phyloP scores from a whole-genome alignment of 1,140 invertebrate species.

The Diabrotica virgifera region DNA sequence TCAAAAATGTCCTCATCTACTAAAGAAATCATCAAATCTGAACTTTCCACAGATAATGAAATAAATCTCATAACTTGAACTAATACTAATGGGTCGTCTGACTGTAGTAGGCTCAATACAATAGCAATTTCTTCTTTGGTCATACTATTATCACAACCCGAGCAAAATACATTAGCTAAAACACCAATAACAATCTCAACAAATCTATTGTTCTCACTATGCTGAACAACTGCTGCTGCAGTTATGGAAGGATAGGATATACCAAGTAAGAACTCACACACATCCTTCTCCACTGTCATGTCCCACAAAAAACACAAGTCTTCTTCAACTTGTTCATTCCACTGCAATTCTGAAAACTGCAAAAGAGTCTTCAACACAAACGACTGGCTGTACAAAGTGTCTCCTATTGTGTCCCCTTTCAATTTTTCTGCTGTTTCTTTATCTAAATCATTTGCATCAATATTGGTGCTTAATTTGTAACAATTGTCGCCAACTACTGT shows the following conservation, averaged over 20 bases:
- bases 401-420: constrained; percentile 69
- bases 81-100: constrained; percentile 61
- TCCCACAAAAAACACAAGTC: constrained; percentile 75
- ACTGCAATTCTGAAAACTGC: constrained; percentile 52
- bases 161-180: constrained; percentile 68
- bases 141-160: constrained; percentile 45
- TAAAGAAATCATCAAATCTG: constrained; percentile 47
- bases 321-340: constrained; percentile 58
- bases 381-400: constrained; percentile 70
- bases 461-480: constrained; percentile 19
- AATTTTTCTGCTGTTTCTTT: constrained; percentile 53
- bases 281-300: constrained; percentile 70
- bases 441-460: constrained; percentile 44
- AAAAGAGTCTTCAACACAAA: constrained; percentile 68
- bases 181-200: constrained; percentile 72
- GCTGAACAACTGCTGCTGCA: constrained; percentile 49
- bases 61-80: constrained; percentile 66
- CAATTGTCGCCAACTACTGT: no score
- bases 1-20: constrained; percentile 53
- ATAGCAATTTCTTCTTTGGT: constrained; percentile 34
- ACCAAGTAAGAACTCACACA: constrained; percentile 63
- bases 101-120: constrained; percentile 57
- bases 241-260: constrained; percentile 62
- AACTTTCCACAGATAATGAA: constrained; percentile 48
- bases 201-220: constrained; percentile 53